These are phyloP conservation scores for Thunnus albacares DNA, from an alignment of 2,797 vertebrate genomes.

Conservation along the genomic window DNA sequence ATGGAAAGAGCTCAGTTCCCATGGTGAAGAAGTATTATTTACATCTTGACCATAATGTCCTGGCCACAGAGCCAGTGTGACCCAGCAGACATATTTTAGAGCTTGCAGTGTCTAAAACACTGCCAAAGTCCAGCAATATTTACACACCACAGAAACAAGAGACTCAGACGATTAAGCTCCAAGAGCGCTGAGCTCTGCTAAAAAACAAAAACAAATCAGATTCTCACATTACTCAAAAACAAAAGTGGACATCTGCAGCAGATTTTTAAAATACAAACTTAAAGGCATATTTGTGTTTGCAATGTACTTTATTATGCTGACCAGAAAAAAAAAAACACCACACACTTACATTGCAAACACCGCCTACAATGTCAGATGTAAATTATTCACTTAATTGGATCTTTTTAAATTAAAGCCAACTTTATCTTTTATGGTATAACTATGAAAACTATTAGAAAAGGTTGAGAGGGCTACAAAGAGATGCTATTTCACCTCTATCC, in stretches of 20 bases:
- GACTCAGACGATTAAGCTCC: conserved; percentile 23
- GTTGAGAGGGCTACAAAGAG: conserved; percentile 13
- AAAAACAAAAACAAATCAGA: background rate
- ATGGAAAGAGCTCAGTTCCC: conserved; percentile 82
- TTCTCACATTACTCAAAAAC: conserved; percentile 39
- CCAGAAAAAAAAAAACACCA: conserved; percentile 15
- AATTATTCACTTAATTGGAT: conserved; percentile 5
- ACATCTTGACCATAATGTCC: conserved; percentile 89
- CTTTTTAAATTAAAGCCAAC: conserved; percentile 30
- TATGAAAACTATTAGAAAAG: conserved; percentile 9
- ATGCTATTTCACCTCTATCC: conserved; percentile 1
- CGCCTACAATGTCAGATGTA: background rate
- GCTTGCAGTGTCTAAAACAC: conserved; percentile 68
- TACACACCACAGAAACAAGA: conserved; percentile 77
- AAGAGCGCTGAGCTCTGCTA: conserved; percentile 18
- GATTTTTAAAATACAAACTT: conserved; percentile 28
- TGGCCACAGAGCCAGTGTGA: conserved; percentile 90
- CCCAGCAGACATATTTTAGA: conserved; percentile 78
- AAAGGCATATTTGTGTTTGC: conserved; percentile 25
- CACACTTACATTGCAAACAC: conserved; percentile 22
- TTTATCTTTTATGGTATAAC: background rate
- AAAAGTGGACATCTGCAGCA: conserved; percentile 19
- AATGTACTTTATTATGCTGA: conserved; percentile 19
- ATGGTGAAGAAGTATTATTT: conserved; percentile 89
- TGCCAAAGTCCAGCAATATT: conserved; percentile 79